Percentiles rank a stretch among this genome's conserved stretches.
Evolutionary conservation across 2,797 vertebrate species (phyloP).

Genomic region (Tiaroga cobitis): DNA sequence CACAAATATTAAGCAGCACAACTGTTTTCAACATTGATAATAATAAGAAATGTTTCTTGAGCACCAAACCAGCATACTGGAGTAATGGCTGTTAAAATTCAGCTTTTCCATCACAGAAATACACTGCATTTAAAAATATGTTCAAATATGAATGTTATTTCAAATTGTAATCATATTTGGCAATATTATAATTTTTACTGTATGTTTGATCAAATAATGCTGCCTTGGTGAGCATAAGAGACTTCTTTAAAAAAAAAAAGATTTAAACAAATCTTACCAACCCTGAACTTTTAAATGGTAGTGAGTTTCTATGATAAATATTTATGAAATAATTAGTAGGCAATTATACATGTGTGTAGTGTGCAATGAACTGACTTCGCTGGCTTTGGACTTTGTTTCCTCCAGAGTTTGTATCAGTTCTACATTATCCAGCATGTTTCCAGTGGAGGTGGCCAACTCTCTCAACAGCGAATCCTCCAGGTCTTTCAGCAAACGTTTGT

Average conservation of each 20-base stretch:
- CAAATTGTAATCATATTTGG: neutral
- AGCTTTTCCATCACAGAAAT: neutral
- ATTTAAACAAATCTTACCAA: neutral
- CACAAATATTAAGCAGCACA: neutral
- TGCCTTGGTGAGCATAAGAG: neutral
- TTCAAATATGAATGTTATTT: neutral
- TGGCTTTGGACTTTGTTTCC: slow-evolving; percentile 92
- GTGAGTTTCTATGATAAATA: neutral
- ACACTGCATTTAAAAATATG: neutral
- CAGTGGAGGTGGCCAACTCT: slow-evolving; percentile 90
- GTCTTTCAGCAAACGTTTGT: slow-evolving; percentile 92
- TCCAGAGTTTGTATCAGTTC: slow-evolving; percentile 92
- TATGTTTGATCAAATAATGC: neutral
- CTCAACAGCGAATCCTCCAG: slow-evolving; percentile 91
- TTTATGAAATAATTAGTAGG: neutral
- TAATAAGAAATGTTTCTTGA: neutral
- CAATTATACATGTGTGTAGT: slow-evolving; percentile 6
- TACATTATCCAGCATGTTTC: slow-evolving; percentile 96
- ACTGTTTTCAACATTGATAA: neutral
- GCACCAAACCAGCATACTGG: neutral
- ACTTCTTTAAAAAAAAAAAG: slow-evolving; percentile 4
- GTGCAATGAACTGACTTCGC: slow-evolving; percentile 80
- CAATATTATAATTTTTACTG: neutral
- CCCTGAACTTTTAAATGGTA: neutral
- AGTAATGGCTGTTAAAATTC: neutral